Evolutionary conservation across 30 jellyfish, hydroid and myxozoan genomes (phyloP).

Genomic region (Hydra vulgaris): DNA sequence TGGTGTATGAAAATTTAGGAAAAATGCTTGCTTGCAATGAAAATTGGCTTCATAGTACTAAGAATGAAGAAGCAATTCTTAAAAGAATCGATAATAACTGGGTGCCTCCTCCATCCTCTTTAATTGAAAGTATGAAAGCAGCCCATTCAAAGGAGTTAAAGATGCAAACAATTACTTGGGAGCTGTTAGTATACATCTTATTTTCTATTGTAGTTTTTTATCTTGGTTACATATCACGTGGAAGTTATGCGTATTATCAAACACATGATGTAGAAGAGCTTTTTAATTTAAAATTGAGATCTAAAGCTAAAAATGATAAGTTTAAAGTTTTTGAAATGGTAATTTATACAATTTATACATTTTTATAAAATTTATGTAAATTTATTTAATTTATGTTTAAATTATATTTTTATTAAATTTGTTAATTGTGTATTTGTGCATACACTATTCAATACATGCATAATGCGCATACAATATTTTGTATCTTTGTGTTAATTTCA

Average conservation of each 20-base stretch:
- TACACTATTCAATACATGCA: too few relatives aligned
- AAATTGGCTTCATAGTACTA: slow-evolving; percentile 74
- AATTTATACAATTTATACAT: too few relatives aligned
- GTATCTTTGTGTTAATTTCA: too few relatives aligned
- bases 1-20: neutral
- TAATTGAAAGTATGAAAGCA: slow-evolving; percentile 58
- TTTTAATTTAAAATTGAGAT: slow-evolving; percentile 26
- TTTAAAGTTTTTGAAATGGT: neutral
- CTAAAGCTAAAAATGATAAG: neutral
- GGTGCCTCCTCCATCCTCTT: slow-evolving; percentile 64
- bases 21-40: slow-evolving; percentile 66
- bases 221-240: slow-evolving; percentile 63
- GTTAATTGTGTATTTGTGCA: too few relatives aligned
- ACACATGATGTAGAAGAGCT: slow-evolving; percentile 57
- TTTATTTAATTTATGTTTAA: too few relatives aligned
- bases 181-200: slow-evolving; percentile 48
- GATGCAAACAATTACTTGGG: slow-evolving; percentile 75
- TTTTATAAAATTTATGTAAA: too few relatives aligned
- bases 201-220: slow-evolving; percentile 50
- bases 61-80: slow-evolving; percentile 28
- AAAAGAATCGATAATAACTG: slow-evolving; percentile 19
- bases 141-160: slow-evolving; percentile 65
- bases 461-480: too few relatives aligned
- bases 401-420: too few relatives aligned
- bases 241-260: slow-evolving; percentile 53